phyloP scores from a whole-genome alignment of 2,113 vertebrate genomes.

The Cromileptes altivelis region DNA sequence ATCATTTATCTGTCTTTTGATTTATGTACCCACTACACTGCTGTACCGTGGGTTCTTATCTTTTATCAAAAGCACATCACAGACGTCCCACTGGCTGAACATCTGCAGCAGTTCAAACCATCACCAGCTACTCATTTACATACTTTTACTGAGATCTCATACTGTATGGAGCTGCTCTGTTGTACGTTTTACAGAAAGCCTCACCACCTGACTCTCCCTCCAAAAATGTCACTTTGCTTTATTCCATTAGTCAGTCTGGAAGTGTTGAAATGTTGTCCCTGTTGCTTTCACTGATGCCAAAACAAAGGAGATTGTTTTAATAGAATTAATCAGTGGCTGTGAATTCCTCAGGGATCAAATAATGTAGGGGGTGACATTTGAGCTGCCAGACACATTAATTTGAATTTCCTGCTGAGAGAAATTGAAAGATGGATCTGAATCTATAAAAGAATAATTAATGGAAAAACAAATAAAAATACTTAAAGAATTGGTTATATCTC shows the following conservation, averaged over 20 bases:
- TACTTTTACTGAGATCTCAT: conserved; percentile 7
- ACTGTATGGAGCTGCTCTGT: not conserved
- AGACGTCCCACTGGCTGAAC: conserved; percentile 28
- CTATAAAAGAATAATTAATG: not conserved
- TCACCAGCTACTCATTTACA: conserved; percentile 18
- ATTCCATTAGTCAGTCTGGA: conserved; percentile 32
- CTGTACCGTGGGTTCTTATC: conserved; percentile 45
- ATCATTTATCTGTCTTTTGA: conserved; percentile 60
- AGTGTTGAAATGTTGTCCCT: conserved; percentile 10
- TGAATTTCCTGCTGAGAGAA: conserved; percentile 37
- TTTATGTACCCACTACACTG: conserved; percentile 49
- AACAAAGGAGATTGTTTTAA: conserved; percentile 56
- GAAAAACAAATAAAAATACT: conserved; percentile 8
- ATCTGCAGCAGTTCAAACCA: conserved; percentile 45
- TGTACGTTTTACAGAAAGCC: not conserved
- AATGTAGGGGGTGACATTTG: conserved; percentile 44
- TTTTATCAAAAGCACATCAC: conserved; percentile 57
- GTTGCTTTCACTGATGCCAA: conserved; percentile 18
- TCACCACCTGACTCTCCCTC: conserved; percentile 33
- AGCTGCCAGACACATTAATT: conserved; percentile 33
- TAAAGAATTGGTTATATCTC: not conserved
- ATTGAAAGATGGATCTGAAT: conserved; percentile 35
- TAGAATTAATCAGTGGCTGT: conserved; percentile 54
- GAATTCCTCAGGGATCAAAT: conserved; percentile 26
- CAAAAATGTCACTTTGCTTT: conserved; percentile 40